Evolutionary conservation across 2,797 vertebrate genomes (phyloP), one percentile per base, ranked within the genome.

Genomic region (Hozukius guyotensis): DNA sequence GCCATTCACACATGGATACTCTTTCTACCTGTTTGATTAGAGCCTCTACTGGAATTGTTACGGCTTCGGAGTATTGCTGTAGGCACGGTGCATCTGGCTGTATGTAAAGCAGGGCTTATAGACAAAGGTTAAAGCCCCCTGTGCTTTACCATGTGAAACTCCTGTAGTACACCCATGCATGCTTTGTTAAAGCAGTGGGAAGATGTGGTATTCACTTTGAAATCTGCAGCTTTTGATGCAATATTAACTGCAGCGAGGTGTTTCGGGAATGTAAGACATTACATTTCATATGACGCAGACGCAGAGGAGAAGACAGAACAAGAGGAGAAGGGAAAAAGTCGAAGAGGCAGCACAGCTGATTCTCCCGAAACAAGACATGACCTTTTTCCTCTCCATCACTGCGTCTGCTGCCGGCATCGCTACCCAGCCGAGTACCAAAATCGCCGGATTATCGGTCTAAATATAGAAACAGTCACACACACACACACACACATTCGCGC

Each of bases 311-410:
- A 67, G 42, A 70, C 20, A 57, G 25, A 25, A n/a, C 57, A 34
- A 59, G 31, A 66, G 36, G 25, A 73, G 74, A 66, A 53, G 4
- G 34, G n/a, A 64, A 75, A 80, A 57, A 85, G 67, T 60, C 2
- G 56, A 78, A 81, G 63, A 91, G 82, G 89, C 86, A 76, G 85
- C 83, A 92, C 77, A 67, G 81, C 78, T 49, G 85, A 91, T 87
- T 91, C 82, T 88, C 80, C 82, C 53, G 49, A 85, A 94, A 89
- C 80, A 85, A 53, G 81, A 84, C 60, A 53, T 89, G 92, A 94
- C 92, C 92, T 94, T 94, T 95, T 79, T 80, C 66, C 63, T 76
- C 74, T 75, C 83, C 70, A 65, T 87, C 81, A 80, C 85, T 86
- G 78, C 14, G 5, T 86, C 86, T 82, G 88, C 91, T 76, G 55